Evolutionary conservation across 2,888 invertebrate genomes (phyloP), one percentile per base, ranked within the genome.

Genomic region (Troilus luridus): DNA sequence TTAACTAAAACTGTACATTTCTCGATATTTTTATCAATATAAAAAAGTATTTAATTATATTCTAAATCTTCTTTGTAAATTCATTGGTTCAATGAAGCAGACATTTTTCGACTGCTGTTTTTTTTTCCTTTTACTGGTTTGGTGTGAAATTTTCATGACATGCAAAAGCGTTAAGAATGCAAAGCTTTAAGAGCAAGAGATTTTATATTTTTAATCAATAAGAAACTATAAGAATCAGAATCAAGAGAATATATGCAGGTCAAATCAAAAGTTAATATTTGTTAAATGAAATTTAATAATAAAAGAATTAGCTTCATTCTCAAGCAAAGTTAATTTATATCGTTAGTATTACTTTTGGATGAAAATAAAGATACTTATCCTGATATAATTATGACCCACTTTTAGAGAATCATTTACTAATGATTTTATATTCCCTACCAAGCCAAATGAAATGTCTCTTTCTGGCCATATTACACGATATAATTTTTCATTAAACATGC

Each of bases 121-220:
- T 12, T 59, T 27, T n/a, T 88, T 60, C 60, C 24, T 59, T 88
- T 21, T 27, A 67, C 24, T 59, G 27, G 81, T 81, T 62, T 90
- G 72, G 72, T 81, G 90, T 77, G 81, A 85, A 90, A 90, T 90
- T 72, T 77, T 72, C 72, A 90, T 81, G 56, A 24, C 90, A 90
- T 90, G 90, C 90, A 90, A 62, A 90, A 90, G 90, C 90, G 88
- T 85, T 90, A 88, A 90, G 90, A 90, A 90, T 85, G 90, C 90
- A 85, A 90, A 90, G 90, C 90, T 85, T 90, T 72, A 88, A 77
- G 90, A 90, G 90, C 90, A 90, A 89, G 64, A 64, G 19, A 89
- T 67, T 89, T 64, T 64, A 54, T 88, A 60, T 88, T 59, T 88
- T 88, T 60, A 88, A 88, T 60, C 10, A 27, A 27, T 59, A 59